Evolutionary conservation across 2,113 vertebrate genomes (phyloP).

Genomic region (Hippocampus barbouri): DNA sequence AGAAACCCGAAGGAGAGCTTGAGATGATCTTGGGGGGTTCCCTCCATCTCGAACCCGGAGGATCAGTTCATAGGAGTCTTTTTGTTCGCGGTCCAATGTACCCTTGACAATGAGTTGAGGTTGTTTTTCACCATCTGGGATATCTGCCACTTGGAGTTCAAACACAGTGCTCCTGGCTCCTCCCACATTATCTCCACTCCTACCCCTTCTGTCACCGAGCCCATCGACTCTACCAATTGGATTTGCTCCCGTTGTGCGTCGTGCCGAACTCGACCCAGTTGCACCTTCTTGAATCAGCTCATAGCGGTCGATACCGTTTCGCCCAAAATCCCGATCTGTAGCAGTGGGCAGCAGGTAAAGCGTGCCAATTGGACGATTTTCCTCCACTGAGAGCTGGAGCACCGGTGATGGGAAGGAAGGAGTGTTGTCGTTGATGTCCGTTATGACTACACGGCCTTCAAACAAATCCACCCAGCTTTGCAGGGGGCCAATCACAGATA

Average conservation of each 20-base stretch:
- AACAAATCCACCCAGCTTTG: slow-evolving; percentile 98
- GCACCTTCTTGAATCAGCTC: slow-evolving; percentile 85
- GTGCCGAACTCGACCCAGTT: slow-evolving; percentile 50
- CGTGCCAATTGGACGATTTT: slow-evolving; percentile 93
- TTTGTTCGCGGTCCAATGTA: slow-evolving; percentile 85
- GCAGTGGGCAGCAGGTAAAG: slow-evolving; percentile 95
- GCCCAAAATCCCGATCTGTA: slow-evolving; percentile 90
- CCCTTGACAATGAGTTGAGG: slow-evolving; percentile 98
- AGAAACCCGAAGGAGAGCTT: slow-evolving; percentile 87
- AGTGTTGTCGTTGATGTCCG: slow-evolving; percentile 97
- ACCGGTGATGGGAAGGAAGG: slow-evolving; percentile 95
- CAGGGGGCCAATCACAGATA: slow-evolving; percentile 92
- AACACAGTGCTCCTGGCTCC: slow-evolving; percentile 85
- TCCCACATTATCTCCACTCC: slow-evolving; percentile 62
- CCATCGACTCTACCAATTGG: slow-evolving; percentile 67
- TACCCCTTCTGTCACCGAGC: slow-evolving; percentile 66
- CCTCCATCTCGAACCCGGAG: slow-evolving; percentile 90
- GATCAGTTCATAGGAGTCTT: slow-evolving; percentile 91
- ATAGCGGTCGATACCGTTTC: slow-evolving; percentile 92
- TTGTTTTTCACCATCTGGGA: slow-evolving; percentile 93
- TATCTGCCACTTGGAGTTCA: slow-evolving; percentile 92
- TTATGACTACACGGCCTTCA: slow-evolving; percentile 89
- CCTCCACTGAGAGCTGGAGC: slow-evolving; percentile 92
- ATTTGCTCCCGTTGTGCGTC: slow-evolving; percentile 58
- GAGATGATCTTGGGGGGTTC: slow-evolving; percentile 86